Base-by-base conservation (phyloP, 2,113 vertebrate species). In the Psephotus haematonotus region DNA sequence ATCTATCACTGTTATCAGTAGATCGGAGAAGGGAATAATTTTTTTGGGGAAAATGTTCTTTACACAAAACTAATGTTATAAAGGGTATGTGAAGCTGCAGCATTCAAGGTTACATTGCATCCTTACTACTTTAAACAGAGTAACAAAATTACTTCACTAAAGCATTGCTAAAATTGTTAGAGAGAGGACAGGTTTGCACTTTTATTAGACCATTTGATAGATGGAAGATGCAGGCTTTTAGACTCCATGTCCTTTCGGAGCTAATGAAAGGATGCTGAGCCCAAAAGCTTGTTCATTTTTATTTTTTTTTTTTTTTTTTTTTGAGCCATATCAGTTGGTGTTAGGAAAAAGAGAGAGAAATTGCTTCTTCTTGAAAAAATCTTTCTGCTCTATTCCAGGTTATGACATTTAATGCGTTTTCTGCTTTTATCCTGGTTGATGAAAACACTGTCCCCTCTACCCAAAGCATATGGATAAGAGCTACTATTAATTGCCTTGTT, bases 261-360 rank as follows among this genome's bases (percentile, higher is more conserved):
- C 50, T 93, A 64, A 89, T 93, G 93, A 92, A 92, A 97, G 27
- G 77, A 71, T 95, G 43, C 81, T 76, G 81, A 95, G 59, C 83
- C 46, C 47, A 68, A 64, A 39, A 91, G 33, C 57, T 78, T 81
- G 29, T 47, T 33, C 4, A 7, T 8, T 37, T 37, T 41, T 27
- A 60, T 63, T 35, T 12, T 64, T 29, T 19, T 31, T 9, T 39
- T 39, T 39, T 8, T 8, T 37, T 37, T 41, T 27, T 65, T 63
- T 35, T 17, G 13, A 81, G 37, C 29, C 1, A 0, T 64, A 75
- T 87, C 64, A 55, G 43, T 57, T 86, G 57, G 31, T 57, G 7
- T 68, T 84, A 91, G 59, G 27, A 86, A 88, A 90, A 80, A 67
- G 29, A 62, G 50, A 71, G 28, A 76, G 33, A 59, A 63, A 92